Evolutionary conservation across 64 coral and sea anemone genomes (phyloP), one percentile per base, ranked within the genome.

Genomic region (Montipora foliosa): DNA sequence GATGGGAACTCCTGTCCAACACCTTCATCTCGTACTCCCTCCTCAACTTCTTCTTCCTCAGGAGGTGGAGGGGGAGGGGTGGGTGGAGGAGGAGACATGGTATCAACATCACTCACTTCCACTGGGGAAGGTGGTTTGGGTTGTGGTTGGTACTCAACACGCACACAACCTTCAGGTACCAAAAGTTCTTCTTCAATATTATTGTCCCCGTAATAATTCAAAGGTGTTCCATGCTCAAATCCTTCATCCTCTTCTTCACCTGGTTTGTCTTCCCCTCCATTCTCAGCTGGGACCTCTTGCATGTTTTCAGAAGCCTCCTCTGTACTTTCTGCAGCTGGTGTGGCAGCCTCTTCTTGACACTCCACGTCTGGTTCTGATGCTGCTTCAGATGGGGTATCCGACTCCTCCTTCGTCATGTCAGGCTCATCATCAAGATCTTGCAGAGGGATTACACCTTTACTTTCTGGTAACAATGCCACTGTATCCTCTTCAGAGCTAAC

Each of bases 371-470:
- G 83, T 21, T 85, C 79, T 11, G 90, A 83, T 13, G 50, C 74
- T 24, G 84, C 85, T 86, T 86, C 82, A 16, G 82, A 87, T 47
- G 83, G 60, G 69, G 84, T 79, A 37, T 85, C 85, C 2, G 95
- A 96, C 89, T 97, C 96, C 49, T 97, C 96, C 79, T 62, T 92
- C 84, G 91, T 97, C 96, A 97, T 97, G 37, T 97, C 96, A 17
- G 96, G 96, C 64, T 97, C 96, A 44, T 97, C 81, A 75, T 97
- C 96, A 91, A 97, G 93, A 86, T 97, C 96, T 78, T 95, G 94
- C 29, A 97, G 75, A 16, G 84, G 96, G 44, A 97, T 89, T 17
- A 25, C 47, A 19, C 88, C 93, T 50, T 79, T 88, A 3, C 5
- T 49, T 53, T 90, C 93, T 46, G 16, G 81, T 86, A 86, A 67